Evolutionary conservation across 2,113 vertebrate genomes (phyloP).

Genomic region (Hippoglossus stenolepis): DNA sequence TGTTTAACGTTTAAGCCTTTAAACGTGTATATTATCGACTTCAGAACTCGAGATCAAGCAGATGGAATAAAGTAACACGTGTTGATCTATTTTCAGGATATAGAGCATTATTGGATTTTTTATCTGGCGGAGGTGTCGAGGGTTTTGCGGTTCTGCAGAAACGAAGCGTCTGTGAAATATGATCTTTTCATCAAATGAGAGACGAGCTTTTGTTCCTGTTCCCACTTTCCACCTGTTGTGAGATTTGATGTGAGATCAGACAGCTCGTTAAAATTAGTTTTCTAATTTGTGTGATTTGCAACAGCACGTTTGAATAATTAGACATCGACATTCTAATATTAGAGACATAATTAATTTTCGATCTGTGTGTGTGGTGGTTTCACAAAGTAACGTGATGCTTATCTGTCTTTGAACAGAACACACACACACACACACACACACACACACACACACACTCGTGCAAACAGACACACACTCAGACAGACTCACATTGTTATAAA

Average conservation of each 20-base stretch:
- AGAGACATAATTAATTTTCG: background rate
- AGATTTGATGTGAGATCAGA: conserved; percentile 15
- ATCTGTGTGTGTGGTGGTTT: background rate
- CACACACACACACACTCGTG: background rate
- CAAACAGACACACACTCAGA: background rate
- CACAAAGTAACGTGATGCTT: background rate
- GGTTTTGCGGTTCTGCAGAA: conserved; percentile 2
- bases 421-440: background rate
- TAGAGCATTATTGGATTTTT: too few relatives aligned
- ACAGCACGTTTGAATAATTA: background rate
- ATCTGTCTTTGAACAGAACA: conserved; percentile 15
- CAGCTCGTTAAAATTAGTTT: background rate
- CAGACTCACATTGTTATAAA: conserved; percentile 12
- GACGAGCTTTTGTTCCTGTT: background rate
- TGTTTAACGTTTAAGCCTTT: too few relatives aligned
- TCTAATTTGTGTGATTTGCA: background rate
- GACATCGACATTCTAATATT: too few relatives aligned
- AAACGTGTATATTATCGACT: too few relatives aligned
- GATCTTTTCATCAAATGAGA: too few relatives aligned
- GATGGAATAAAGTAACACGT: too few relatives aligned
- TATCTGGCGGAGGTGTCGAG: too few relatives aligned
- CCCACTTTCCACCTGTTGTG: background rate
- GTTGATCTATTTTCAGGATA: too few relatives aligned
- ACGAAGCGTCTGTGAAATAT: too few relatives aligned
- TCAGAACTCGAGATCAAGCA: too few relatives aligned